These are phyloP conservation scores for Mythimna lalbum DNA, from an alignment of 2,888 invertebrate species.

Conservation along the genomic window DNA sequence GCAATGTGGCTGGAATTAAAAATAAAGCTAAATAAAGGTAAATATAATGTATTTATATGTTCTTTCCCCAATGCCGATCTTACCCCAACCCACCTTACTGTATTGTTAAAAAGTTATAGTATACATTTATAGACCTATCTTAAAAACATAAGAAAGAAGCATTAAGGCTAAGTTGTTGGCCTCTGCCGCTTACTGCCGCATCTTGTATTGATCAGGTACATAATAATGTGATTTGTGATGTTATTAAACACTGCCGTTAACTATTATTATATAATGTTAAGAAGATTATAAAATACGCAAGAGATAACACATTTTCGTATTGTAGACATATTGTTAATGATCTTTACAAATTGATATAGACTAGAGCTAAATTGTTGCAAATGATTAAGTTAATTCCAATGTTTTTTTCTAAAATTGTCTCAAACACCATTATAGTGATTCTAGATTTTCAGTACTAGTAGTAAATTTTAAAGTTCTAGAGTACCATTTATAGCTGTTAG, in stretches of 20 bases:
- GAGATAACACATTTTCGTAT: constrained; percentile 48
- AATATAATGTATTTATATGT: too few relatives aligned
- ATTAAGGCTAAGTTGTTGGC: constrained; percentile 26
- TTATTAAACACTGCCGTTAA: constrained; percentile 71
- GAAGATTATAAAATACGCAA: constrained; percentile 52
- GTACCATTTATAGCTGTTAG: constrained; percentile 38
- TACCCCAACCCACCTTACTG: too few relatives aligned
- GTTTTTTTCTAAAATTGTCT: constrained; percentile 36
- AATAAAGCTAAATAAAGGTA: too few relatives aligned
- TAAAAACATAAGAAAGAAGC: constrained; percentile 25
- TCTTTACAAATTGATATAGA: constrained; percentile 53
- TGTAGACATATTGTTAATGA: constrained; percentile 50
- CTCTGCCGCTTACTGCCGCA: constrained; percentile 30
- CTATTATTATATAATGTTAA: constrained; percentile 55
- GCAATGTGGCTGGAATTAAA: too few relatives aligned
- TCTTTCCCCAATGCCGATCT: too few relatives aligned
- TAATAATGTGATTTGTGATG: constrained; percentile 53
- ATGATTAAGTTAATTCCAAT: too few relatives aligned
- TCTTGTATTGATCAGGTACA: constrained; percentile 46
- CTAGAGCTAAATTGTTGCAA: constrained; percentile 37
- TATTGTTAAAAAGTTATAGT: constrained; percentile 20
- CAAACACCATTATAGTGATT: constrained; percentile 17
- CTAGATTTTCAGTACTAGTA: constrained; percentile 38
- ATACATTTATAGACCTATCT: constrained; percentile 21
- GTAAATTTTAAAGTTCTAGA: constrained; percentile 30